These are phyloP conservation scores for Xanthorhoe designata DNA, from an alignment of 2,888 invertebrate species.

Conservation along the genomic window DNA sequence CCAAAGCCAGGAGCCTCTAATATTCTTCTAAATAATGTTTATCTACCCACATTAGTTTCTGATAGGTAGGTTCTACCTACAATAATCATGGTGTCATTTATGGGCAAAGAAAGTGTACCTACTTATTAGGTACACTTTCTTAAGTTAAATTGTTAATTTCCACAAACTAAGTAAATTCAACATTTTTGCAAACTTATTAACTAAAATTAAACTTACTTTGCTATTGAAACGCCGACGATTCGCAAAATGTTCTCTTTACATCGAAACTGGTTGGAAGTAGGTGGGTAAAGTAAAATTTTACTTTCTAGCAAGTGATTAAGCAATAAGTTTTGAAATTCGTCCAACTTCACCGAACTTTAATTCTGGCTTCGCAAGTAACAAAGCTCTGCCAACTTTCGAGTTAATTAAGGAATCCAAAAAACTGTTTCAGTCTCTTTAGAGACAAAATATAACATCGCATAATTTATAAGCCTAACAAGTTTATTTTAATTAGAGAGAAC, in stretches of 20 bases:
- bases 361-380: slow-evolving; percentile 24
- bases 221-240: neutral
- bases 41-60: neutral
- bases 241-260: neutral
- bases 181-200: neutral
- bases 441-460: slow-evolving; percentile 39
- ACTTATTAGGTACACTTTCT: neutral
- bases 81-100: neutral
- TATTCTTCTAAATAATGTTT: neutral
- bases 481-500: slow-evolving; percentile 58
- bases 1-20: neutral
- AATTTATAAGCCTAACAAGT: slow-evolving; percentile 53
- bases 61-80: neutral
- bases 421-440: slow-evolving; percentile 25
- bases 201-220: neutral
- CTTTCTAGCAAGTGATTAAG: slow-evolving; percentile 13
- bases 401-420: slow-evolving; percentile 24
- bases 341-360: slow-evolving; percentile 21
- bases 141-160: neutral
- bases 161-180: neutral
- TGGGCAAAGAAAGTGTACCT: neutral
- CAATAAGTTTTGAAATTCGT: slow-evolving; percentile 20
- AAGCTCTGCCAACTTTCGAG: slow-evolving; percentile 17
- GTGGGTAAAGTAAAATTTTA: neutral
- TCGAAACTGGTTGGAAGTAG: neutral